Percentiles rank a stretch among this genome's conserved stretches.
Evolutionary conservation across 2,797 vertebrate genomes (phyloP).

Genomic region (Parauchenoglanis punctatus): DNA sequence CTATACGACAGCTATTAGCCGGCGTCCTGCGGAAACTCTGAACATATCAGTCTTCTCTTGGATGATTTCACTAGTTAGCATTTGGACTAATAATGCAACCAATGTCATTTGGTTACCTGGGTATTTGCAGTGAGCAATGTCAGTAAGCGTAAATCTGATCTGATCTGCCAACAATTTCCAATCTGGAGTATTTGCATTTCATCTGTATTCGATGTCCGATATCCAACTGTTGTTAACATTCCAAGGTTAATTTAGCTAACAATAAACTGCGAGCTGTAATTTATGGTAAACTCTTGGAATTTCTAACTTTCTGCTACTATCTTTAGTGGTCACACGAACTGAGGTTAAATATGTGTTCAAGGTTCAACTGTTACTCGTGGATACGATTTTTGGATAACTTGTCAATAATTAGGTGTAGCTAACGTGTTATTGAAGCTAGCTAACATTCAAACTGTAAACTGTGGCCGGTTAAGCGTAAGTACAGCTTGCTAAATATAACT

Average conservation of each 20-base stretch:
- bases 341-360: neutral
- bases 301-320: neutral
- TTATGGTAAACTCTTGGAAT: neutral
- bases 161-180: neutral
- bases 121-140: neutral
- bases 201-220: neutral
- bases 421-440: neutral
- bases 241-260: neutral
- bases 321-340: neutral
- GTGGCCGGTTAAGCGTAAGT: neutral
- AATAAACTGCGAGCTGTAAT: neutral
- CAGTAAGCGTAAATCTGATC: neutral
- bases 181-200: neutral
- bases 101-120: neutral
- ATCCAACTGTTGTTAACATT: neutral
- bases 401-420: neutral
- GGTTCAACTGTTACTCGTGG: neutral
- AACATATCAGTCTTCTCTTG: neutral
- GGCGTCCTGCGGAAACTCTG: neutral
- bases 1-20: neutral
- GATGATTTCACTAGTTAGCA: too few relatives aligned
- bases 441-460: neutral
- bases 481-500: neutral
- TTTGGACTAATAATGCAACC: neutral
- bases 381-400: neutral